Conservation (phyloP, 2,113 vertebrate species). For the Scomber scombrus region DNA sequence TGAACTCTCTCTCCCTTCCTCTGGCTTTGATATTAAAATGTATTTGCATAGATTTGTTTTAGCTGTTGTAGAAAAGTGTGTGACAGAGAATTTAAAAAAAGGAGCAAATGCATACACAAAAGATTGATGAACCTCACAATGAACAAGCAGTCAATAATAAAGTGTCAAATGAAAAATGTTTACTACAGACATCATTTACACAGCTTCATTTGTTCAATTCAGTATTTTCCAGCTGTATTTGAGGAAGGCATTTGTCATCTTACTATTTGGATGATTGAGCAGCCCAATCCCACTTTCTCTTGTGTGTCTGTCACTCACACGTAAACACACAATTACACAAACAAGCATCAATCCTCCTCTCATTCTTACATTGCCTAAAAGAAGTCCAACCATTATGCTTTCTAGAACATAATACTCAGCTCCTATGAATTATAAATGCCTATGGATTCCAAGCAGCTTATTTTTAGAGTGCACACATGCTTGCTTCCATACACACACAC, state of each 20-base stretch:
- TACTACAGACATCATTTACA: not conserved
- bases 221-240: no score
- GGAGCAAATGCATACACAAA: not conserved
- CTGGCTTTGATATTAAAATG: conserved; percentile 20
- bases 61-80: not conserved
- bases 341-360: not conserved
- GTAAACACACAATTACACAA: conserved; percentile 17
- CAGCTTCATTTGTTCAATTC: not conserved
- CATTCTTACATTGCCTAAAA: conserved; percentile 22
- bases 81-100: not conserved
- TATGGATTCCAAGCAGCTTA: conserved; percentile 64
- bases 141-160: not conserved
- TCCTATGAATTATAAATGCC: conserved; percentile 74
- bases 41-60: conserved; percentile 11
- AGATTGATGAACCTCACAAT: not conserved
- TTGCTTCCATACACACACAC: not conserved
- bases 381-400: conserved; percentile 44
- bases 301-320: not conserved
- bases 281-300: not conserved
- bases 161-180: not conserved
- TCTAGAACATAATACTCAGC: conserved; percentile 74
- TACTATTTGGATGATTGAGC: not conserved
- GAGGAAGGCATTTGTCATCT: not conserved
- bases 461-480: conserved; percentile 57
- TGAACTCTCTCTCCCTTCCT: not conserved